Evolutionary conservation across 2,113 vertebrate species (phyloP).

Genomic region (Periophthalmodon schlosseri): DNA sequence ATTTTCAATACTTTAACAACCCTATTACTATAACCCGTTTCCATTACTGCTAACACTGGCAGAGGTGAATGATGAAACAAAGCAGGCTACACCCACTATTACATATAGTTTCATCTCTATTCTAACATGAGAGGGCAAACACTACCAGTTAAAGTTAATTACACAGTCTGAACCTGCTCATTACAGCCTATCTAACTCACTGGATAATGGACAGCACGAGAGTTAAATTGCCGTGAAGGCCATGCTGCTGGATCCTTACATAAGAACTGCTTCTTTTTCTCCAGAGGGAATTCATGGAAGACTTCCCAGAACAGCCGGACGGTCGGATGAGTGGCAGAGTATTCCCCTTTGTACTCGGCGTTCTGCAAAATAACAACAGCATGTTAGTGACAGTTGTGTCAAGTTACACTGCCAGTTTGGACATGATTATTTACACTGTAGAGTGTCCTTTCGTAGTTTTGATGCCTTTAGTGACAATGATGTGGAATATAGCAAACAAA

Average conservation of each 20-base stretch:
- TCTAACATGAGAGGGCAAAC: neutral
- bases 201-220: conserved; percentile 3
- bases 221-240: conserved; percentile 4
- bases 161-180: neutral
- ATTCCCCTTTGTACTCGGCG: conserved; percentile 91
- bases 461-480: too few species aligned
- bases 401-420: neutral
- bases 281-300: conserved; percentile 93
- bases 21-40: too few species aligned
- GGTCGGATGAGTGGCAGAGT: conserved; percentile 87
- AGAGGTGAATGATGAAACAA: neutral
- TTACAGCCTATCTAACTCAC: neutral
- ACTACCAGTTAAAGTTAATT: neutral
- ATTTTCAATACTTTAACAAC: too few species aligned
- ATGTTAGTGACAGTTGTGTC: neutral
- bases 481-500: too few species aligned
- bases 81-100: neutral
- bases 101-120: neutral
- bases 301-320: conserved; percentile 96
- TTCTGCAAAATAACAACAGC: conserved; percentile 73
- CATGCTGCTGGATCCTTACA: conserved; percentile 74
- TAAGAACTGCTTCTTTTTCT: conserved; percentile 97
- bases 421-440: too few species aligned
- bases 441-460: too few species aligned
- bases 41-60: neutral